A percentile compares a stretch with the other conserved stretches of the same genome.
phyloP scores from a whole-genome alignment of 1,140 invertebrate species.

The Melanaphis sacchari region DNA sequence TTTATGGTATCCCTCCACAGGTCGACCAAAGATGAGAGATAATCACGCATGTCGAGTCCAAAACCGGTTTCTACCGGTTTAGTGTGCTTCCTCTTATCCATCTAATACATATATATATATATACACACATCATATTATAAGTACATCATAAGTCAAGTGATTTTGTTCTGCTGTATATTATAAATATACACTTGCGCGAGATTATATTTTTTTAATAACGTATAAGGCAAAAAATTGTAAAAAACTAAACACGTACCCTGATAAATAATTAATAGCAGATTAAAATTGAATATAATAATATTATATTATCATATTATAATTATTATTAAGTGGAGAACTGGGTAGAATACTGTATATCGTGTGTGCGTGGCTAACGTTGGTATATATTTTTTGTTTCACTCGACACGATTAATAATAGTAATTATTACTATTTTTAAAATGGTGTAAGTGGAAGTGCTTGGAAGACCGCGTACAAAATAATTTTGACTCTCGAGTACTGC shows the following conservation, averaged over 20 bases:
- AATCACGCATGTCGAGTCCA: neutral
- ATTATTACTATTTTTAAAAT: neutral
- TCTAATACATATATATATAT: neutral
- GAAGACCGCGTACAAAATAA: neutral
- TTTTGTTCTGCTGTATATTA: neutral
- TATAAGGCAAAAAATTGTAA: neutral
- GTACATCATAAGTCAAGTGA: neutral
- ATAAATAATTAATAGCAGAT: neutral
- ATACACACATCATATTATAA: neutral
- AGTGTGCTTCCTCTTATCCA: neutral
- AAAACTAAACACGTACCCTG: neutral
- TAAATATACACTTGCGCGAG: neutral
- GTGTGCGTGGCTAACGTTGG: neutral
- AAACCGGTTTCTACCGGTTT: neutral
- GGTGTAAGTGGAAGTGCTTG: neutral
- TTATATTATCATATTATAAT: neutral
- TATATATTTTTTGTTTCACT: neutral
- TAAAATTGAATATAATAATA: neutral
- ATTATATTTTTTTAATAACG: neutral
- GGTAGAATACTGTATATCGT: neutral
- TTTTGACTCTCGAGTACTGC: neutral
- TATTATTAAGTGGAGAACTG: neutral
- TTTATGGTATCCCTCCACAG: neutral
- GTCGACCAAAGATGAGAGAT: neutral
- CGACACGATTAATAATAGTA: neutral